These are phyloP conservation scores for Cylas formicarius DNA, from an alignment of 1,140 invertebrate genomes.

Conservation along the genomic window DNA sequence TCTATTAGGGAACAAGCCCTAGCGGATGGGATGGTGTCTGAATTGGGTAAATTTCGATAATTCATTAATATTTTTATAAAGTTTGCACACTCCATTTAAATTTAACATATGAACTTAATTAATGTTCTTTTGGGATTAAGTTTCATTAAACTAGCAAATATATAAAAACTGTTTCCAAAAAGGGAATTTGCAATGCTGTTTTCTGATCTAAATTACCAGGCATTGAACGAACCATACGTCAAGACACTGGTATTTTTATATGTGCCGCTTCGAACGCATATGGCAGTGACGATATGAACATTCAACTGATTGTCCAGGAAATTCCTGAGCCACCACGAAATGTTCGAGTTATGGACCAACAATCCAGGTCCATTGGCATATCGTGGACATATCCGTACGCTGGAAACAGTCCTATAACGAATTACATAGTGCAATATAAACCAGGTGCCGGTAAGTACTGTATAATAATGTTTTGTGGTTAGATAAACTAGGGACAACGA, in stretches of 20 bases:
- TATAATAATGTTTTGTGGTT: background rate
- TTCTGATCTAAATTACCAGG: conserved; percentile 13
- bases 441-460: conserved; percentile 62
- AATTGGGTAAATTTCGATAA: conserved; percentile 49
- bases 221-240: conserved; percentile 73
- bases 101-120: too few species aligned
- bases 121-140: too few species aligned
- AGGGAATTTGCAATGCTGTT: too few species aligned
- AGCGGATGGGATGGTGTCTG: conserved; percentile 75
- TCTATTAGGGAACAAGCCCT: conserved; percentile 64
- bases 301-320: conserved; percentile 86
- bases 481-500: too few species aligned
- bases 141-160: too few species aligned
- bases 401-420: conserved; percentile 80
- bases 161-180: too few species aligned
- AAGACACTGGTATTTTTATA: conserved; percentile 82
- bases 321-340: conserved; percentile 82
- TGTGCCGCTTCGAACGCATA: conserved; percentile 83
- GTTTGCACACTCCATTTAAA: too few species aligned
- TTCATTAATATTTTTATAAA: conserved; percentile 38
- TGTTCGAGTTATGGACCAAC: conserved; percentile 72
- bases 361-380: conserved; percentile 69
- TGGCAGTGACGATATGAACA: conserved; percentile 84
- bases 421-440: conserved; percentile 82
- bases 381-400: conserved; percentile 80